phyloP scores from a whole-genome alignment of 37 sponge, comb jelly and placozoan species.

The Hormiphora californensis region DNA sequence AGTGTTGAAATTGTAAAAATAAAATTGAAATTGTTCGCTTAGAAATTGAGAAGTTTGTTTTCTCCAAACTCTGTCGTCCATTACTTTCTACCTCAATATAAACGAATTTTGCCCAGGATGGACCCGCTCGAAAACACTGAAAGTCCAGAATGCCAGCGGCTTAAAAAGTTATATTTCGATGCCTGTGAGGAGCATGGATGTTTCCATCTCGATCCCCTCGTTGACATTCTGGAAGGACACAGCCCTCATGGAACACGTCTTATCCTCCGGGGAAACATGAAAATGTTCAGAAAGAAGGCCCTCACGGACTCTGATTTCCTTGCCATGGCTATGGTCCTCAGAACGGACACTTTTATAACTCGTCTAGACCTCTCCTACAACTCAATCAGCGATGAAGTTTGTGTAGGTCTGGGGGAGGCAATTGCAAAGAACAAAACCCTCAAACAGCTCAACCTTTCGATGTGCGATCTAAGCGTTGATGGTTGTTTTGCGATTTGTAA shows the following conservation, averaged over 20 bases:
- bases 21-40: no score
- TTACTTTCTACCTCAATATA: no score
- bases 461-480: slow-evolving; percentile 23
- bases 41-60: no score
- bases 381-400: neutral
- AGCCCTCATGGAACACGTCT: neutral
- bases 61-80: no score
- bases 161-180: neutral
- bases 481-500: slow-evolving; percentile 25
- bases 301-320: neutral
- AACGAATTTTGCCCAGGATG: no score
- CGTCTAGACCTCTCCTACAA: neutral
- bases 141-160: neutral
- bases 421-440: neutral
- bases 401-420: neutral
- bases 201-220: neutral
- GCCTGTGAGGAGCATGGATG: neutral
- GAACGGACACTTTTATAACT: neutral
- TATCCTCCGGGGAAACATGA: neutral
- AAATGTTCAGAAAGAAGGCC: neutral
- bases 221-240: slow-evolving; percentile 10
- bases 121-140: no score
- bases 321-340: neutral
- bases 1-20: no score
- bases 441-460: neutral